Base-by-base conservation (phyloP, 92 coral and sea anemone genomes). In the Chrysogorgia sp. region DNA sequence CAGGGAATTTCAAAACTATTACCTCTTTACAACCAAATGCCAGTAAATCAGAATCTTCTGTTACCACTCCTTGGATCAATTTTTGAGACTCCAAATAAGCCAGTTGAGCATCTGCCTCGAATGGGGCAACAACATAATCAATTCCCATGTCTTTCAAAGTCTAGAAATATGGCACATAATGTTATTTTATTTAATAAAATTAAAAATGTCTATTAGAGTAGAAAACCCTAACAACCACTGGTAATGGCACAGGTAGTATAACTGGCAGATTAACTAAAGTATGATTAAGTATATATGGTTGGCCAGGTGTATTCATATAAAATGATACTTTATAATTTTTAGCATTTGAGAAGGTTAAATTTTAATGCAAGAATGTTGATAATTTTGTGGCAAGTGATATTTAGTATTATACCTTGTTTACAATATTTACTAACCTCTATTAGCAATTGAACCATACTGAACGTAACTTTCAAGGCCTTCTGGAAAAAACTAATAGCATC, bases 1-100 rank as follows among this genome's bases (percentile, higher is more conserved):
- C 57, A 63, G 61, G 63, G 50, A 55, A 24, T 55, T 63, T 50
- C n/a, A 24, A 35, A 74, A 52, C 34, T 33, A 56, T 49, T 53
- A 79, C 84, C 76, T 79, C 65, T 67, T 48, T 79, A 49, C 77
- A 79, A 34, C 84, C 84, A 64, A 79, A 79, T 15, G 55, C 84
- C 50, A 79, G 68, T 34, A 79, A 79, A 47, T 79, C 84, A 22
- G 84, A 79, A 52, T 79, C 84, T 61, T 79, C 84, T 63, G 84
- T 79, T 10, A 67, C 50, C 14, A 79, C 84, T 49, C 33, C 84
- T 31, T 79, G 65, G 3, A 79, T 79, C 49, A 65, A n/a, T 3
- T 48, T 48, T 58, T 79, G 49, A 5, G 76, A 65, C 21, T 79
- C 58, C 76, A 79, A 40, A 67, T 34, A 67, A 6, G 67, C 58